Conservation (phyloP, 2,888 invertebrate genomes). For the Hoplodrina blanda region DNA sequence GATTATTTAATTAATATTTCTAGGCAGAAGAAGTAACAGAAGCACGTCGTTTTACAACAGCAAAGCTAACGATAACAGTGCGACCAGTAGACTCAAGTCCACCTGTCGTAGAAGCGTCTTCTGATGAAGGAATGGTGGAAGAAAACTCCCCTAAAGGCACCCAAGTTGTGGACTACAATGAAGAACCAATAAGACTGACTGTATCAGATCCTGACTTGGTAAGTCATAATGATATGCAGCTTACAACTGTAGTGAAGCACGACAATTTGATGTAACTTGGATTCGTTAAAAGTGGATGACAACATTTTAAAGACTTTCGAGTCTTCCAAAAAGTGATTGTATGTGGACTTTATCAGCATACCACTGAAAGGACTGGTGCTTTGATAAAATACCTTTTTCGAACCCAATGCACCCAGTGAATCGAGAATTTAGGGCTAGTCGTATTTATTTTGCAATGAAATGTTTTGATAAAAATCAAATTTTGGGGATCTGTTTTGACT, state of each 20-base stretch:
- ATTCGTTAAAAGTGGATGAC: too few relatives aligned
- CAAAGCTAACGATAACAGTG: constrained; percentile 95
- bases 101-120: constrained; percentile 93
- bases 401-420: background rate
- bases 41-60: constrained; percentile 94
- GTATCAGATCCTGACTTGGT: constrained; percentile 97
- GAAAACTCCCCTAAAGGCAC: constrained; percentile 97
- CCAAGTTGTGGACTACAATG: constrained; percentile 92
- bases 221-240: constrained; percentile 72
- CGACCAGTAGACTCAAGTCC: constrained; percentile 97
- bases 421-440: background rate
- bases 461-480: too few relatives aligned
- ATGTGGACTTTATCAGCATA: too few relatives aligned
- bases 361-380: too few relatives aligned
- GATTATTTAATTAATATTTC: background rate
- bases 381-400: too few relatives aligned
- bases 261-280: too few relatives aligned
- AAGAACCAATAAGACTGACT: constrained; percentile 93
- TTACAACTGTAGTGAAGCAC: background rate
- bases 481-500: too few relatives aligned
- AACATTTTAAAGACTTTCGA: too few relatives aligned
- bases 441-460: background rate
- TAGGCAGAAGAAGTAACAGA: constrained; percentile 96
- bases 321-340: too few relatives aligned
- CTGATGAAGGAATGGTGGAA: constrained; percentile 94